These are phyloP conservation scores for Ptychoptera contaminata DNA, from an alignment of 2,888 invertebrate species.

Conservation along the genomic window DNA sequence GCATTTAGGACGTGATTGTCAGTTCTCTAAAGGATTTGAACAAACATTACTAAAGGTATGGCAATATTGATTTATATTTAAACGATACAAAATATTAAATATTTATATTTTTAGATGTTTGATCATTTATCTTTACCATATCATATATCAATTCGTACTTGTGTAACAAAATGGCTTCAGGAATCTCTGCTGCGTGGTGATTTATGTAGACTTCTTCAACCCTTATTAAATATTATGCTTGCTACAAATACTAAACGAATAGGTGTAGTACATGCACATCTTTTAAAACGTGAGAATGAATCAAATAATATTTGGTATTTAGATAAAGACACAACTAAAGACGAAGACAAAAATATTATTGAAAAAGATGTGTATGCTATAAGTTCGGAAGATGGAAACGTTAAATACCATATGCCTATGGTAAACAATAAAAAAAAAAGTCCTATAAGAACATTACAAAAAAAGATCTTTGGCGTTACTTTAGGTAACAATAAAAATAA, in stretches of 20 bases:
- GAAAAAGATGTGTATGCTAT: slow-evolving; percentile 59
- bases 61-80: slow-evolving; percentile 41
- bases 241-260: slow-evolving; percentile 67
- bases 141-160: slow-evolving; percentile 28
- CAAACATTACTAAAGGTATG: slow-evolving; percentile 54
- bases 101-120: slow-evolving; percentile 32
- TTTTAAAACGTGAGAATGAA: slow-evolving; percentile 35
- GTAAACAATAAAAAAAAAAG: slow-evolving; percentile 23
- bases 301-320: slow-evolving; percentile 23
- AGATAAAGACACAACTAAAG: slow-evolving; percentile 20
- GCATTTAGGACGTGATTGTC: slow-evolving; percentile 58
- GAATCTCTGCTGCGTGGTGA: slow-evolving; percentile 60
- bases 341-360: slow-evolving; percentile 11
- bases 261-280: slow-evolving; percentile 57
- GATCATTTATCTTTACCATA: slow-evolving; percentile 26
- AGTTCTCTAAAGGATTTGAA: slow-evolving; percentile 26
- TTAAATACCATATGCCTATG: slow-evolving; percentile 33
- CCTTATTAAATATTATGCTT: slow-evolving; percentile 56
- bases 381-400: slow-evolving; percentile 65
- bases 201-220: slow-evolving; percentile 60
- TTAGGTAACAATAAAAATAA: slow-evolving; percentile 24
- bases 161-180: slow-evolving; percentile 61
- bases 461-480: slow-evolving; percentile 30
- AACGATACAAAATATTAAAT: slow-evolving; percentile 38
- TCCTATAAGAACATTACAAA: slow-evolving; percentile 27